A percentile compares a stretch with the other conserved stretches of the same genome.
These are phyloP conservation scores for Eupleurogrammus muticus DNA, from an alignment of 2,797 vertebrate species.

Conservation along the genomic window DNA sequence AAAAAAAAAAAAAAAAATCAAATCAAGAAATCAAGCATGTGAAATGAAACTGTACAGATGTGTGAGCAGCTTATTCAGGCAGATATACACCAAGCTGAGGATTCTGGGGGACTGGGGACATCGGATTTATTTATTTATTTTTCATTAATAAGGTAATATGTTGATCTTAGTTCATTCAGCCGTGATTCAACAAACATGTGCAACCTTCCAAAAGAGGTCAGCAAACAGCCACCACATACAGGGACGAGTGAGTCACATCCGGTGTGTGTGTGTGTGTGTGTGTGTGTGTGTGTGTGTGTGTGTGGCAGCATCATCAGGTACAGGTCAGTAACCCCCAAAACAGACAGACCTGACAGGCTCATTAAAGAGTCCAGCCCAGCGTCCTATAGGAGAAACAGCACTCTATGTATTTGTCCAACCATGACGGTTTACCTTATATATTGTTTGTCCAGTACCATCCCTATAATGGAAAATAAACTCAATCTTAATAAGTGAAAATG, in stretches of 20 bases:
- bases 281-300: no score
- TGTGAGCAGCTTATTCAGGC: slow-evolving; percentile 29
- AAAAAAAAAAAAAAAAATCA: slow-evolving; percentile 22
- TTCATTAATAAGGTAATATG: slow-evolving; percentile 53
- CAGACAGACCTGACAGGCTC: slow-evolving; percentile 17
- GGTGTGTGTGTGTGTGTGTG: no score
- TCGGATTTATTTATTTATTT: neutral
- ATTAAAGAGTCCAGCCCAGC: slow-evolving; percentile 20
- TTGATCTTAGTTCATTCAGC: slow-evolving; percentile 45
- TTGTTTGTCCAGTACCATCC: no score
- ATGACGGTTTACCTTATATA: neutral
- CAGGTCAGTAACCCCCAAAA: slow-evolving; percentile 49
- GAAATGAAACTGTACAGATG: slow-evolving; percentile 35
- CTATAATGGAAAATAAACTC: no score
- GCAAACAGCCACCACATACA: slow-evolving; percentile 60
- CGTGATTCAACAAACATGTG: slow-evolving; percentile 69
- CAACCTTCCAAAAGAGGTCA: slow-evolving; percentile 77
- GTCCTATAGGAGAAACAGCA: slow-evolving; percentile 1
- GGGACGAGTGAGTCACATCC: slow-evolving; percentile 39
- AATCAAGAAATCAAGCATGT: slow-evolving; percentile 59
- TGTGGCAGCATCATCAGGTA: slow-evolving; percentile 50
- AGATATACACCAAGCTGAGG: slow-evolving; percentile 11
- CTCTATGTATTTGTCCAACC: neutral
- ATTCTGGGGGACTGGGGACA: slow-evolving; percentile 23
- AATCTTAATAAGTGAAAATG: no score